These are phyloP conservation scores for Anodontia alba DNA, from an alignment of 2,888 invertebrate genomes.

Conservation along the genomic window DNA sequence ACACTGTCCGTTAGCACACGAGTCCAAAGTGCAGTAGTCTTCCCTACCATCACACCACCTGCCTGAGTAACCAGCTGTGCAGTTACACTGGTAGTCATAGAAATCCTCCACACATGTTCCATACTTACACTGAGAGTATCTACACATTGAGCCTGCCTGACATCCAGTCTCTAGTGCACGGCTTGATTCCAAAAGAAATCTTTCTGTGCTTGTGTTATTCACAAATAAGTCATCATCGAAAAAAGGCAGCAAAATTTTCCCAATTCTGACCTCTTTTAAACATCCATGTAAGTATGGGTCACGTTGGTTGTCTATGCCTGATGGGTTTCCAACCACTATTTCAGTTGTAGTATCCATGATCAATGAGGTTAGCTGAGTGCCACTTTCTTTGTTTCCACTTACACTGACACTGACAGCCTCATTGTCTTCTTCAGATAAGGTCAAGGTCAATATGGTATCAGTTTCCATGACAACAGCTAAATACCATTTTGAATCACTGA, in stretches of 20 bases:
- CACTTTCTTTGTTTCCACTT: conserved; percentile 13
- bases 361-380: conserved; percentile 31
- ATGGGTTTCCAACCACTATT: conserved; percentile 31
- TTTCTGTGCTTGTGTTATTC: conserved; percentile 68
- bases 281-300: conserved; percentile 90
- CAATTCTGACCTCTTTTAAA: conserved; percentile 94
- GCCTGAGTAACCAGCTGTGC: conserved; percentile 75
- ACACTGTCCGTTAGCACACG: conserved; percentile 84
- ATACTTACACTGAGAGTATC: conserved; percentile 87
- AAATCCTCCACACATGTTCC: conserved; percentile 86
- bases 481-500: conserved; percentile 72
- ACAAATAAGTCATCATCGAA: conserved; percentile 87
- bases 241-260: conserved; percentile 93
- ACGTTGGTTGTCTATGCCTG: neutral
- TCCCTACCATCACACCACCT: conserved; percentile 86
- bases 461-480: conserved; percentile 48
- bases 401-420: conserved; percentile 29
- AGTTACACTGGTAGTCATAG: conserved; percentile 79
- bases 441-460: conserved; percentile 42
- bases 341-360: conserved; percentile 8
- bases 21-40: conserved; percentile 92
- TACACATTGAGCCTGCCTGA: conserved; percentile 46
- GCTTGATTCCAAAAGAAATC: conserved; percentile 52
- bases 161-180: conserved; percentile 45
- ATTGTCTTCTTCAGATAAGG: conserved; percentile 40